Evolutionary conservation across 2,113 vertebrate species (phyloP).

Genomic region (Mesitornis unicolor): DNA sequence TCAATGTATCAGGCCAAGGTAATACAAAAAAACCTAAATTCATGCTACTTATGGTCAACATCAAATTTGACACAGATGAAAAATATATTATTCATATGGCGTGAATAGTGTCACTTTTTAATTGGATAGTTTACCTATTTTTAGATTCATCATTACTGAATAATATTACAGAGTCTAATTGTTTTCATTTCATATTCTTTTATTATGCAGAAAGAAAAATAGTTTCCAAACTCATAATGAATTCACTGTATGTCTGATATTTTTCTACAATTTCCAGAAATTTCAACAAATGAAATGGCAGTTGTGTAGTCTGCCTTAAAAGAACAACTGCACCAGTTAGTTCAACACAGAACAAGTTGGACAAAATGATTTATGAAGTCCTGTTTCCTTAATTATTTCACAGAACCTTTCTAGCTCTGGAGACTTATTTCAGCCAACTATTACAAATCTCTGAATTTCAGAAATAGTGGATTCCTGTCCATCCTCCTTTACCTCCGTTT

Average conservation of each 20-base stretch:
- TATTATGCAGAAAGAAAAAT: neutral
- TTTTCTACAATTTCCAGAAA: neutral
- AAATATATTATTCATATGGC: neutral
- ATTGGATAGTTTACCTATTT: neutral
- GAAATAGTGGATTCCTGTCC: conserved; percentile 3
- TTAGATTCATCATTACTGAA: neutral
- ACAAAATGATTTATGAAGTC: conserved; percentile 38
- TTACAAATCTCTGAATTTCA: conserved; percentile 15
- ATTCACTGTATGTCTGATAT: neutral
- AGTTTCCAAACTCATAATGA: neutral
- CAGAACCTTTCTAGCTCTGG: neutral
- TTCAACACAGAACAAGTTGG: neutral
- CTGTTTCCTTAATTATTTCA: conserved; percentile 52
- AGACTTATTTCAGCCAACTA: conserved; percentile 18
- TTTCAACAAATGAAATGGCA: neutral
- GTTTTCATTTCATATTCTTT: neutral
- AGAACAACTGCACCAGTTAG: conserved; percentile 16
- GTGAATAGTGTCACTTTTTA: neutral
- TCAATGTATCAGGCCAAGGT: neutral
- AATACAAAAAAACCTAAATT: neutral
- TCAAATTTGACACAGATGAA: neutral
- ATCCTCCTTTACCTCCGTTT: neutral
- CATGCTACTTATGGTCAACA: neutral
- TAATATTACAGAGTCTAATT: neutral
- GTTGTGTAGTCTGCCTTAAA: conserved; percentile 6